Evolutionary conservation across 2,797 vertebrate species (phyloP).

Genomic region (Sparus aurata): DNA sequence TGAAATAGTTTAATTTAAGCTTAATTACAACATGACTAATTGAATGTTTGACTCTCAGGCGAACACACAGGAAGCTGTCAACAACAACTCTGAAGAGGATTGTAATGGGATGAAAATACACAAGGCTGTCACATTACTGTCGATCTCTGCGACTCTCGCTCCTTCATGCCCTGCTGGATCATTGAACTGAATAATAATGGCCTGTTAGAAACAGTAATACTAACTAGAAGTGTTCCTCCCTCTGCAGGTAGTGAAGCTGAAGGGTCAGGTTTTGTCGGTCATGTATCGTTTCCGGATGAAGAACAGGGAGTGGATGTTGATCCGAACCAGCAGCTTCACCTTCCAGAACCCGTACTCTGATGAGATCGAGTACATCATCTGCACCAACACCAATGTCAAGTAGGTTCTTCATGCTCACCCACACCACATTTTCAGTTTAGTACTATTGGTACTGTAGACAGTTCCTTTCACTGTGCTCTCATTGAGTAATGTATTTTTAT

Average conservation of each 20-base stretch:
- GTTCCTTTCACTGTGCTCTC: too few relatives aligned
- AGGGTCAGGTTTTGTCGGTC: slow-evolving; percentile 97
- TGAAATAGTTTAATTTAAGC: background rate
- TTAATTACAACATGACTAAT: background rate
- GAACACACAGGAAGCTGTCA: background rate
- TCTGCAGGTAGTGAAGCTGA: slow-evolving; percentile 95
- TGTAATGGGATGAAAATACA: background rate
- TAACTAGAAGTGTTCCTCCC: background rate
- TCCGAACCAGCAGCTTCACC: slow-evolving; percentile 98
- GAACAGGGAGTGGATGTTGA: slow-evolving; percentile 97
- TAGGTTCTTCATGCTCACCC: slow-evolving; percentile 78
- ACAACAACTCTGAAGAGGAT: background rate
- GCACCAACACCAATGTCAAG: slow-evolving; percentile 99
- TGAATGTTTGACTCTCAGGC: background rate
- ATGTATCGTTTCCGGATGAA: slow-evolving; percentile 99
- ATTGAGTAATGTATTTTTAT: too few relatives aligned
- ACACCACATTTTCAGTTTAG: background rate
- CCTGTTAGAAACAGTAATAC: background rate
- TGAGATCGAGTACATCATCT: slow-evolving; percentile 99
- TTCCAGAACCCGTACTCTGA: slow-evolving; percentile 99
- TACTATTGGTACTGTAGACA: background rate
- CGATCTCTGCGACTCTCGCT: background rate
- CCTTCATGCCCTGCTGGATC: background rate
- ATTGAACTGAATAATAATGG: background rate
- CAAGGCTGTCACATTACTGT: background rate